Base-by-base conservation (phyloP, 2,888 invertebrate genomes). In the Argyresthia goedartella region DNA sequence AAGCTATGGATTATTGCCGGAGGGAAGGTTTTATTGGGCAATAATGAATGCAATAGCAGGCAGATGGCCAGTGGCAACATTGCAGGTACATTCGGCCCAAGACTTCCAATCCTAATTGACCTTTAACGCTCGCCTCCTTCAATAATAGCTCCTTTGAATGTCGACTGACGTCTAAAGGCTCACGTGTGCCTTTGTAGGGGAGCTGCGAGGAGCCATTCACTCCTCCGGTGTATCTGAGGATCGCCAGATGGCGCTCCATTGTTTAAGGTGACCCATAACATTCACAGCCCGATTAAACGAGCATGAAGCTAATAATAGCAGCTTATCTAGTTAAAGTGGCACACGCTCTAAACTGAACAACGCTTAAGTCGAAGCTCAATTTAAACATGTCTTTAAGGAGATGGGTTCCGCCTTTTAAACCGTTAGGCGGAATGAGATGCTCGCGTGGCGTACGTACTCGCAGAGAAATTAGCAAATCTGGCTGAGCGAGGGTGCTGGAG, bases 71-170 rank as follows among this genome's bases (percentile, higher is more conserved):
- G 49, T 55, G 55, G 57, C 58, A 54, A 61, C 61, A 59, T 63
- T 62, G 59, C 62, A 25, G 25, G 25, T 25, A 25, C 25, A 6
- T 25, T 59, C 59, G 57, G 56, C 56, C 55, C 58, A 58, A 56
- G 62, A 62, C 63, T 59, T 66, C 59, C 61, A 65, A 67, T 71
- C 65, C 67, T 76, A 79, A 81, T 80, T 77, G 77, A 76, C 71
- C 75, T 74, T 71, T 73, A 77, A 75, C 69, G 67, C 62, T 60
- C 62, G 64, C 66, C 67, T 69, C 65, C 68, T 72, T 68, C 67
- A 70, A 72, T 74, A 75, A 73, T 73, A 73, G 70, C 71, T 72
- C 70, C 73, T 78, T 79, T 79, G 77, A 78, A 77, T 72, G 67
- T 65, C 62, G 65, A 48, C 14, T 48, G 64, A 60, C 68, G 71